These are phyloP conservation scores for Bos taurus DNA, from an alignment of 2,113 vertebrate species.

Conservation along the genomic window DNA sequence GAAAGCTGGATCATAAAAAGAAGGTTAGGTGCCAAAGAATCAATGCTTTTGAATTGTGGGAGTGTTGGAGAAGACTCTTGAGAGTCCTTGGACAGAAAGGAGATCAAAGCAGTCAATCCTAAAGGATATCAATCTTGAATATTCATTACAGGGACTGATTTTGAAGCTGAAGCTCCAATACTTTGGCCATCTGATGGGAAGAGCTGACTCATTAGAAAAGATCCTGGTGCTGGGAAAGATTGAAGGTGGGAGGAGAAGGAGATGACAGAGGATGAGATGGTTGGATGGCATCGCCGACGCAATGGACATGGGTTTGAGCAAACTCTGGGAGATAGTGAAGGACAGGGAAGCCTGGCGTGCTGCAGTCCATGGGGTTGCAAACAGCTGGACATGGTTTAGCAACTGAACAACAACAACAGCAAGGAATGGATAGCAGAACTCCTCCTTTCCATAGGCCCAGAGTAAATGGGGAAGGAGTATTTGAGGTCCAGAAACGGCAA, in stretches of 20 bases:
- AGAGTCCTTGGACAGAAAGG: neutral
- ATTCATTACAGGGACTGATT: neutral
- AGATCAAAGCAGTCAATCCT: neutral
- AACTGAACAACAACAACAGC: neutral
- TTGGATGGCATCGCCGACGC: neutral
- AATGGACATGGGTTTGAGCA: neutral
- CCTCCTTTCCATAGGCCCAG: neutral
- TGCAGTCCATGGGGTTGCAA: neutral
- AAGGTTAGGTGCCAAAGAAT: neutral
- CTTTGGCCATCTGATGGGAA: neutral
- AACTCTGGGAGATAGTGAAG: neutral
- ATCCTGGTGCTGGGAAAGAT: neutral
- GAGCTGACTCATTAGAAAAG: neutral
- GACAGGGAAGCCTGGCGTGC: neutral
- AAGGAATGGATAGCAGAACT: neutral
- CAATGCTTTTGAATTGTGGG: neutral
- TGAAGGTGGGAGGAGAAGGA: neutral
- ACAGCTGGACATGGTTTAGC: neutral
- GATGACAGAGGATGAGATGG: neutral
- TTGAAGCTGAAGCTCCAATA: neutral
- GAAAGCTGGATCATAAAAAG: neutral
- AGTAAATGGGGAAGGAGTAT: neutral
- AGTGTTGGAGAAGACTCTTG: neutral
- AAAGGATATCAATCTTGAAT: neutral
- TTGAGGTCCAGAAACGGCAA: neutral